Percentiles rank a stretch among this genome's conserved stretches.
These are phyloP conservation scores for Cryptops parisi DNA, from an alignment of 2,888 invertebrate genomes.

Conservation along the genomic window DNA sequence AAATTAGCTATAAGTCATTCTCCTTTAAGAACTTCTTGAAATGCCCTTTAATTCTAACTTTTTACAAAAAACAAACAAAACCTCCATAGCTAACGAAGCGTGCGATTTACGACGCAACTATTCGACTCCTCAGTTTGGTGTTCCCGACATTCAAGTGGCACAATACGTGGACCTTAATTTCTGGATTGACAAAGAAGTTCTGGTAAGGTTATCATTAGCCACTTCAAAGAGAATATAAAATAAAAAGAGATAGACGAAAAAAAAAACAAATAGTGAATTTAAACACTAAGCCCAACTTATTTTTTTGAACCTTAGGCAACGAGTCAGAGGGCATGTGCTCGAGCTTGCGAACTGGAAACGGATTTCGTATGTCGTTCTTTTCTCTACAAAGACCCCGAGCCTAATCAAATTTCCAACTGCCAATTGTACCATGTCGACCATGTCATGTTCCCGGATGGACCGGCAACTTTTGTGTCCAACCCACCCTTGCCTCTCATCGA, in stretches of 20 bases:
- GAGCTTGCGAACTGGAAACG: conserved; percentile 82
- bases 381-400: conserved; percentile 37
- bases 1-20: no score
- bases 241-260: no score
- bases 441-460: conserved; percentile 79
- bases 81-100: conserved; percentile 50
- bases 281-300: neutral
- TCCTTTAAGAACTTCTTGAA: no score
- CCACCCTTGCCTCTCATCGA: conserved; percentile 80
- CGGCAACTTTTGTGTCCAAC: conserved; percentile 67
- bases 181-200: conserved; percentile 83
- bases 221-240: no score
- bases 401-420: conserved; percentile 56
- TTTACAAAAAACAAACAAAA: no score
- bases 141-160: conserved; percentile 79
- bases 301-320: conserved; percentile 34
- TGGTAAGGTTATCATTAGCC: no score
- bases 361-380: conserved; percentile 81
- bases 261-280: no score
- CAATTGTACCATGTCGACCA: conserved; percentile 84
- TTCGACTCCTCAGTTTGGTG: conserved; percentile 68
- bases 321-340: conserved; percentile 70
- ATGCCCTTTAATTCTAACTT: no score
- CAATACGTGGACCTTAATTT: conserved; percentile 84
- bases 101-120: conserved; percentile 70